Base-by-base conservation (phyloP, 2,797 vertebrate species). In the Nothura maculosa region DNA sequence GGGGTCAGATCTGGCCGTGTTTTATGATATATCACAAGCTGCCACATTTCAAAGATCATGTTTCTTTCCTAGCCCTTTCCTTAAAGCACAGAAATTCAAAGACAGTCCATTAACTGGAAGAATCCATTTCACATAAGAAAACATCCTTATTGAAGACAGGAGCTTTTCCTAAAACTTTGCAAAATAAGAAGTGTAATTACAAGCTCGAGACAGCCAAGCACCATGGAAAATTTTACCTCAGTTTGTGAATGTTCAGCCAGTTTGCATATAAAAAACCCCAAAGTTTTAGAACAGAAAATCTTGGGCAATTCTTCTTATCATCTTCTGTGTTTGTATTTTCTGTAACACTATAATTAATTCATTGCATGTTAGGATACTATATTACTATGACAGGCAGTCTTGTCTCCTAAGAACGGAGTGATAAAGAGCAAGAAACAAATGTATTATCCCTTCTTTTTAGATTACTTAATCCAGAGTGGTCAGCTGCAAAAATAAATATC, bases 151-250 rank as follows among this genome's bases (percentile, higher is more conserved):
- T 93, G 77, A 92, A 89, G 81, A 34, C 88, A 74, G 52, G 22
- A 57, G 15, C 4, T 47, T 63, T 43, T 3, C 0, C 64, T 90
- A 52, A 94, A 96, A 89, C 67, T 88, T 91, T 63, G 58, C n/a
- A 90, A 93, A 94, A 83, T 77, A 92, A 93, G 81, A 67, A 54
- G 45, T 2, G 2, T 47, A 87, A 89, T 91, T 92, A 86, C 72
- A 75, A 94, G 86, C 69, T 62, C 15, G 36, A 87, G 69, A 92
- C n/a, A 69, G 81, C 73, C 81, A 83, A 78, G 50, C 76, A 89
- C 89, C 60, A 70, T 66, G 87, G 95, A 96, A 95, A 92, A 88
- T 81, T 89, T 89, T 87, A 95, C 85, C 90, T 94, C 74, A 68
- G 91, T 89, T 79, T 55, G 69, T 83, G 67, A 89, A 75, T 81